Evolutionary conservation across 64 coral and sea anemone genomes (phyloP), one percentile per base, ranked within the genome.

Genomic region (Montipora cactus): DNA sequence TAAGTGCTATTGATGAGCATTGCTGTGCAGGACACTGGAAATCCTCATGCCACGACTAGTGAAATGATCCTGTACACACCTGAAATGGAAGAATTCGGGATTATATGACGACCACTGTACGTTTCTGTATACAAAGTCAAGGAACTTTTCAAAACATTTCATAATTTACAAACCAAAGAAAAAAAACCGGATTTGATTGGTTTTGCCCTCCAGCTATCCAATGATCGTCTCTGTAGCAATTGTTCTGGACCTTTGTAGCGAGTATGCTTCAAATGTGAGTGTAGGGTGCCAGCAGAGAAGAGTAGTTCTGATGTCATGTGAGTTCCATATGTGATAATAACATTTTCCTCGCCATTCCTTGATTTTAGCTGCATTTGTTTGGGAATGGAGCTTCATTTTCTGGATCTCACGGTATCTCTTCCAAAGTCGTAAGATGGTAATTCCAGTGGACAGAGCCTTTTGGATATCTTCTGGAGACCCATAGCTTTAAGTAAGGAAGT

Each of bases 151-250:
- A 37, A 37, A 37, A 37, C 37, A 37, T 37, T 37, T 37, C 37
- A 37, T 37, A 37, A 37, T 37, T 37, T 37, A 37, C 37, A 37
- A 69, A 15, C 67, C 67, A 8, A 69, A 8, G 67, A 69, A 69
- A 9, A 69, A 9, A 9, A 5, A 69, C 0, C 0, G 3, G 67
- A 15, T 69, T 69, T 69, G 67, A 15, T 69, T 92, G 7, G 81
- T 92, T 64, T 92, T 92, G 2, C 81, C 90, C 74, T 91, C 51
- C 68, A 83, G 80, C 66, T 91, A 51, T 15, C 79, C 81, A 25
- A 45, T 76, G 74, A 76, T 76, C 23, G 44, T 76, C 21, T 87
- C 90, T 47, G 91, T 83, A 19, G 50, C 66, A 47, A 82, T 83
- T 8, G 79, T 91, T 12, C 90, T 49, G 5, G 90, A 91, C 64